Evolutionary conservation across 2,797 vertebrate genomes (phyloP), one percentile per base, ranked within the genome.

Genomic region (Agapornis canus): DNA sequence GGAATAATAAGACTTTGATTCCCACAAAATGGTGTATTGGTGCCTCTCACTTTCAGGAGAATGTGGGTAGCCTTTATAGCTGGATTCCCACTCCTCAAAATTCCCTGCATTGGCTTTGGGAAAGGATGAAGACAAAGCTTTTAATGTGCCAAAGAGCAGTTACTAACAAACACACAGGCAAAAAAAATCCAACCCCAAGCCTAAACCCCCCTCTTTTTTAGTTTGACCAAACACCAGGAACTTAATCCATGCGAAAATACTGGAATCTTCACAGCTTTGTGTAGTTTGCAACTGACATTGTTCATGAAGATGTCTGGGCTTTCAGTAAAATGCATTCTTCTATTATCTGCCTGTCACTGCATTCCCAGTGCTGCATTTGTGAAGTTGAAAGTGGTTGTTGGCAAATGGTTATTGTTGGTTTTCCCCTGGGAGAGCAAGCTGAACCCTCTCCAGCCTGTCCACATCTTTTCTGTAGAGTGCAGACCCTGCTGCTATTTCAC

Each of bases 351-450:
- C 2, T 18, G 4, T 52, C 42, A 5, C 14, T 3, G 40, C 9
- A 1, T 40, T 20, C 61, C 51, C 40, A 52, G 48, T 5, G 1
- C 71, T 16, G 31, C 0, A 0, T 9, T 3, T 6, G 52, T 43
- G 63, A 10, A 12, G 11, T 13, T 32, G 87, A 2, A 25, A 49
- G 0, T 13, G 48, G 19, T n/a, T n/a, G 10, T 7, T 79, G 82
- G 29, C 68, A 29, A 21, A 1, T 31, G 66, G 0, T 12, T 20
- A 6, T 3, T 26, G 37, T 39, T 75, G 51, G 26, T 32, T 63
- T 85, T 57, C 32, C 43, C 65, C 47, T 60, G 61, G 70, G 22
- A 68, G 68, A 32, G 13, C 21, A 19, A 39, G 32, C 56, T 35
- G 32, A 25, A 57, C 32, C 32, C 14, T 35, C 32, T 57, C 56